Base-by-base conservation (phyloP, 2,113 vertebrate species). In the Myocastor coypus region DNA sequence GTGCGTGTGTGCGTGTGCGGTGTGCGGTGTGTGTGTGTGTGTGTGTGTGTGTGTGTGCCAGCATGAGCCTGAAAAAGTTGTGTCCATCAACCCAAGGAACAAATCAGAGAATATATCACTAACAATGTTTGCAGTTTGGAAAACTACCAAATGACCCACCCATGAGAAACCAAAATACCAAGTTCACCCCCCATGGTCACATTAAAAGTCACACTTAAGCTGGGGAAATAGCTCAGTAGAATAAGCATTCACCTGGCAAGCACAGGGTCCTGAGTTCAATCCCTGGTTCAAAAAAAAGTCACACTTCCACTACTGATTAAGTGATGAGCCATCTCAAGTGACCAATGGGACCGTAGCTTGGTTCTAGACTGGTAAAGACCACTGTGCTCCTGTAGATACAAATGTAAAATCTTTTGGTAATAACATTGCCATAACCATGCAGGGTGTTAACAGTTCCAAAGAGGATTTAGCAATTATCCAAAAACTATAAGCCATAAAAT, bases 101-200 rank as follows among this genome's bases (percentile, higher is more conserved):
- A 88, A 91, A 91, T 0, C n/a, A 50, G 61, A n/a, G 82, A 40
- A 63, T 81, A 37, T 68, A 46, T 95, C 30, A 63, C 57, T 92
- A 50, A 68, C 4, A 9, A 68, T 71, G 26, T 28, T 69, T 86
- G 30, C 77, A 50, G 32, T 37, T 64, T 83, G 17, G 61, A 92
- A 86, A 92, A 83, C 86, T 77, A 32, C 69, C 92, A 95, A 94
- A 75, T 32, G 28, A 42, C 61, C 90, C 61, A 69, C 68, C 50
- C 77, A 28, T 17, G 28, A 87, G 46, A 90, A 91, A 81, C 42
- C 42, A 34, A 85, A 84, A 77, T 85, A 37, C 3, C 30, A 75
- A 75, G 20, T 71, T 73, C 89, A 22, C 1, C 80, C 46, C 64
- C 81, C 22, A 26, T 19, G 40, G 64, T 81, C 75, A 69, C 20